Evolutionary conservation across 2,113 vertebrate species (phyloP).

Genomic region (Anthoscopus minutus): DNA sequence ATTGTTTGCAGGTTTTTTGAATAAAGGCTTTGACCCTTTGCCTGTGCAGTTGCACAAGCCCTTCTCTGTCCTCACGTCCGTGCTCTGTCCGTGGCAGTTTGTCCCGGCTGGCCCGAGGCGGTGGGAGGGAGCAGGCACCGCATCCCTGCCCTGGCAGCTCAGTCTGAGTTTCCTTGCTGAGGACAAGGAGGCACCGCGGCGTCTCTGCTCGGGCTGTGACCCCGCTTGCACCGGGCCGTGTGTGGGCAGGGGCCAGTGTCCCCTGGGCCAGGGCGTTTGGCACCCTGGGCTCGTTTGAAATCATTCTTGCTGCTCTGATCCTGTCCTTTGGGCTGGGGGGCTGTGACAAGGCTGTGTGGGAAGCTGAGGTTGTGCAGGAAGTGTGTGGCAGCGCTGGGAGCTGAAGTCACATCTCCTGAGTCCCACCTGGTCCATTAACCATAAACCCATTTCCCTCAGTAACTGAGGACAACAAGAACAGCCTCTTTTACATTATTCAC

Average conservation of each 20-base stretch:
- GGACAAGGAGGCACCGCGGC: background rate
- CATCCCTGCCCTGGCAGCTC: no score
- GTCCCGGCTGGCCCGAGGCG: background rate
- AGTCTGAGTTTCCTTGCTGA: background rate
- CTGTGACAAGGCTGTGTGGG: background rate
- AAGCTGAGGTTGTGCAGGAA: background rate
- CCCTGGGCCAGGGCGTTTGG: background rate
- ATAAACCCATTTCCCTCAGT: background rate
- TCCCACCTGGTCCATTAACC: background rate
- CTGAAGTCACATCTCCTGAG: background rate
- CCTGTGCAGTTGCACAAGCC: background rate
- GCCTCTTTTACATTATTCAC: background rate
- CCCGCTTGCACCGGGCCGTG: rapidly evolving
- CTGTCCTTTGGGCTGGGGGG: background rate
- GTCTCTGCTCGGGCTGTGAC: background rate
- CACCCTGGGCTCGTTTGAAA: background rate
- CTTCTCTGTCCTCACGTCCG: background rate
- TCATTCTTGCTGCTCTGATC: background rate
- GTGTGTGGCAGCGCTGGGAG: background rate
- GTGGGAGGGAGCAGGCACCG: background rate
- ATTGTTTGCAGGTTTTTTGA: slow-evolving; percentile 14
- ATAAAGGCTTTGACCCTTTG: slow-evolving; percentile 24
- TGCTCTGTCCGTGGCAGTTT: background rate
- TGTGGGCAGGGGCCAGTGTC: background rate
- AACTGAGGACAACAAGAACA: background rate